These are phyloP conservation scores for Triops longicaudatus DNA, from an alignment of 1,140 invertebrate genomes.

Conservation along the genomic window DNA sequence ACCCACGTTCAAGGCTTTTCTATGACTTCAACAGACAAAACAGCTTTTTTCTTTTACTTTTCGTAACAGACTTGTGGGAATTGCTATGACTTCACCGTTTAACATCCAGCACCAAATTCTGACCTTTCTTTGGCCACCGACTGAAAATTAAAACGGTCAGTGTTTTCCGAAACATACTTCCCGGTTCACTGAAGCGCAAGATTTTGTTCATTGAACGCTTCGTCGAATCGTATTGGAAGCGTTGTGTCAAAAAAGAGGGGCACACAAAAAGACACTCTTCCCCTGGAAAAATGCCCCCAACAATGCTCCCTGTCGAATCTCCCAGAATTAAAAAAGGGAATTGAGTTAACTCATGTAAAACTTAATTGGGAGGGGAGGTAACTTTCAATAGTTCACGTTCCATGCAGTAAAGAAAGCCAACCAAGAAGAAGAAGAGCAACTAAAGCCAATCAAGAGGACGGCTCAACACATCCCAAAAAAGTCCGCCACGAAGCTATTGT, in stretches of 20 bases:
- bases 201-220: slow-evolving; percentile 12
- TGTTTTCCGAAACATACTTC: background rate
- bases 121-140: background rate
- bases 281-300: too few species aligned
- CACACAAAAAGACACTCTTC: too few species aligned
- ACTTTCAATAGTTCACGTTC: background rate
- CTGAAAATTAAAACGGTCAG: background rate
- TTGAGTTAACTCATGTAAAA: background rate
- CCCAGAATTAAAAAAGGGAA: too few species aligned
- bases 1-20: background rate
- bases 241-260: background rate
- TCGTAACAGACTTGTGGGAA: background rate
- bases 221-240: background rate
- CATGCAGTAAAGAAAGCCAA: background rate
- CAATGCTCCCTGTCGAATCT: too few species aligned
- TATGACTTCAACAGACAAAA: background rate
- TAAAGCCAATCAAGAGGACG: background rate
- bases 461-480: background rate
- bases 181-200: background rate
- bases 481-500: background rate
- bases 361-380: background rate
- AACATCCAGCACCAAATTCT: background rate
- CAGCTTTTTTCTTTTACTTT: background rate
- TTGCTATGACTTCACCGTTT: background rate
- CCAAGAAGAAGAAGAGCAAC: too few species aligned